Evolutionary conservation across 2,888 invertebrate genomes (phyloP).

Genomic region (Aphidoletes aphidimyza): DNA sequence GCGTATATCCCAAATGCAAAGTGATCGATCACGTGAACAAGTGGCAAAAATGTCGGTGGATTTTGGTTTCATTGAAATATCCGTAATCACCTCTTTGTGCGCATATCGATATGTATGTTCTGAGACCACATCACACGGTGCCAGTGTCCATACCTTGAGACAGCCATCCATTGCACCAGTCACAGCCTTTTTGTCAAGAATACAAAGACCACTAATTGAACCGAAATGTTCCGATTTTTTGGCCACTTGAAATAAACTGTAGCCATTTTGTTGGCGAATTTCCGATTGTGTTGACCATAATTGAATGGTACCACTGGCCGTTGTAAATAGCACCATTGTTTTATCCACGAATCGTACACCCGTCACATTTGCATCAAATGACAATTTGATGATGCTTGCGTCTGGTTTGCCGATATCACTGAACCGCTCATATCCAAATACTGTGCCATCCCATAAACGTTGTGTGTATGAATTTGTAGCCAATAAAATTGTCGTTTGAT

Average conservation of each 20-base stretch:
- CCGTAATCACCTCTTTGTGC: not conserved
- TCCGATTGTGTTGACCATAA: constrained; percentile 26
- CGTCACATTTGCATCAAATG: constrained; percentile 27
- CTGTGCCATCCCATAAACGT: not conserved
- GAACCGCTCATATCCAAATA: constrained; percentile 4
- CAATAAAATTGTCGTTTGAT: constrained; percentile 2
- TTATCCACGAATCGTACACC: not conserved
- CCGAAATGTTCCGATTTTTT: not conserved
- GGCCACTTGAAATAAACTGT: not conserved
- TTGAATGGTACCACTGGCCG: not conserved
- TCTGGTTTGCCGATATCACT: constrained; percentile 5
- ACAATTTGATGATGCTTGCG: not conserved
- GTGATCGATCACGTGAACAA: not conserved
- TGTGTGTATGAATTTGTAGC: constrained; percentile 10
- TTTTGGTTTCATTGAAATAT: not conserved
- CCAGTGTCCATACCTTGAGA: not conserved
- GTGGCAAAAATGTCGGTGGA: not conserved
- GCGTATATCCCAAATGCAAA: constrained; percentile 14
- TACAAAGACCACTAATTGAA: not conserved
- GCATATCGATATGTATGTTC: constrained; percentile 13
- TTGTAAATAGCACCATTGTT: not conserved
- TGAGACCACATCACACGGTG: not conserved
- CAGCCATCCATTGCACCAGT: constrained; percentile 17
- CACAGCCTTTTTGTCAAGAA: not conserved
- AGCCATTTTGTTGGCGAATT: constrained; percentile 19